Base-by-base conservation (phyloP, 2,888 invertebrate species). In the Ophion obscuratus region DNA sequence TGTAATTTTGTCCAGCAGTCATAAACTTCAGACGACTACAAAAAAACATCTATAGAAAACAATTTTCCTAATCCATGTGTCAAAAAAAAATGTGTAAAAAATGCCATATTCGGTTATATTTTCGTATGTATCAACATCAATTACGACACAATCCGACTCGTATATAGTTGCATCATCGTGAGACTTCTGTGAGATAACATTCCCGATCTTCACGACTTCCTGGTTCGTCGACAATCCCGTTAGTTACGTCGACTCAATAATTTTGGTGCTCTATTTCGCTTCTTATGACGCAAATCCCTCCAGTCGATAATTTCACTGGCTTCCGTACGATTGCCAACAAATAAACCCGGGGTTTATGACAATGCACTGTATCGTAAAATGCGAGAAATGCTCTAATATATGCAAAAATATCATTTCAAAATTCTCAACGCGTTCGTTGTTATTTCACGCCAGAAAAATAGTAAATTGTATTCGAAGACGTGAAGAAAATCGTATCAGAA, bases 131-230 rank as follows among this genome's bases (percentile, higher is more conserved):
- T 4, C 2, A 57, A 10, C 24, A 36, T 36, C 1, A 31, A 24
- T 62, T 79, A 44, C 66, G 44, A 53, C 61, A 70, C 27, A 31
- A 70, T 61, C 64, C 14, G 31, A 40, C 14, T 47, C 79, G 47
- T 64, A 73, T 62, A 47, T 20, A 31, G 67, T 81, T 81, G 81
- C 81, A 68, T 75, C 66, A 75, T 61, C 27, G 27, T 14, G 31
- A 67, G 44, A 81, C 78, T 73, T 40, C 47, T 67, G 57, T 74
- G 77, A 27, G 40, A 74, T 66, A 80, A 86, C 76, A 53, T 67
- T 36, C 71, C 75, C 73, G 81, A 78, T 81, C 83, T 76, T 71
- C 31, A 64, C 11, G 67, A 77, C 76, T 83, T 86, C 85, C 85
- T 80, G 83, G 83, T 70, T 53, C 47, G 47, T 80, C 64, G 64